Evolutionary conservation across 2,797 vertebrate species (phyloP).

Genomic region (Streptopelia turtur): DNA sequence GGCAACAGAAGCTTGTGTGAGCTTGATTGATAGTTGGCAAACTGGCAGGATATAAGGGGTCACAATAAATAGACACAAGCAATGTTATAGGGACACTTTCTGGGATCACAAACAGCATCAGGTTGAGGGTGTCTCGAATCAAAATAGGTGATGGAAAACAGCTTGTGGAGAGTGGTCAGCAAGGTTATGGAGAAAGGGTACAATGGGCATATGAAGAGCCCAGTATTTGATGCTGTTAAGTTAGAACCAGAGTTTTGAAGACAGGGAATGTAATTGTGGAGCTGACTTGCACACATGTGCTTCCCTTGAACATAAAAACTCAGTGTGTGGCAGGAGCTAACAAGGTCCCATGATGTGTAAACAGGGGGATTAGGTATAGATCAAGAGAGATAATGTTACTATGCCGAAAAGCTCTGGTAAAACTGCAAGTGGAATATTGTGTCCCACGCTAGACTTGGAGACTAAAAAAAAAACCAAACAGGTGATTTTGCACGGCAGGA

Average conservation of each 20-base stretch:
- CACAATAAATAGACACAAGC: not conserved
- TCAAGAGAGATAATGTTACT: constrained; percentile 41
- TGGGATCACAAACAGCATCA: not conserved
- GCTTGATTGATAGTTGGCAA: not conserved
- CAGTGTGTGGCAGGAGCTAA: constrained; percentile 23
- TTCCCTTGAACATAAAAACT: not conserved
- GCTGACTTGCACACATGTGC: not conserved
- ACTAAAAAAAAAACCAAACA: not conserved
- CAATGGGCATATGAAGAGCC: not conserved
- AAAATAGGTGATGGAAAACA: not conserved
- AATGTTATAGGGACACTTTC: not conserved
- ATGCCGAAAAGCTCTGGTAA: constrained; percentile 24
- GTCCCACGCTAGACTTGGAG: not conserved
- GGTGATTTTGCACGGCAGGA: not conserved
- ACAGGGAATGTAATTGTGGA: not conserved
- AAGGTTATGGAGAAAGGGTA: not conserved
- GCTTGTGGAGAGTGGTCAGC: not conserved
- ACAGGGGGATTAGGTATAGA: constrained; percentile 50
- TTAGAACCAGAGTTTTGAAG: not conserved
- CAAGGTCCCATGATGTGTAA: constrained; percentile 43
- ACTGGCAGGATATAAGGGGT: not conserved
- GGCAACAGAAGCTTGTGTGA: not conserved
- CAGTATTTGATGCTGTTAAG: not conserved
- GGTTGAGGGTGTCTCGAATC: not conserved
- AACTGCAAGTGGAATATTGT: not conserved